Conservation (phyloP, 2,797 vertebrate genomes). For the Rhinophrynus dorsalis region DNA sequence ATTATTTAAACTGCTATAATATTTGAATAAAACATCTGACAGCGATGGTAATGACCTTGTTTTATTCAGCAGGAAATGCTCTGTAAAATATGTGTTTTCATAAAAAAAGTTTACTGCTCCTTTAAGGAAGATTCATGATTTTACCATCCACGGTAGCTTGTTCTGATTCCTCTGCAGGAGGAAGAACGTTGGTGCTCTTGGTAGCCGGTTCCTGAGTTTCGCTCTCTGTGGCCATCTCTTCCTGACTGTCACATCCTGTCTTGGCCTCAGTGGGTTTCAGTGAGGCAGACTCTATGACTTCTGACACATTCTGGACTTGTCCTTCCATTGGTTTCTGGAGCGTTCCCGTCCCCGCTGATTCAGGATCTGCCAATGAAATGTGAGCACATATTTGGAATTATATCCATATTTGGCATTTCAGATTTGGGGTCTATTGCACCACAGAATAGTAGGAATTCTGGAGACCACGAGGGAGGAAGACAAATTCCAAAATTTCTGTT, state of each 20-base stretch:
- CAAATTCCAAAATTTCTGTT: too few species aligned
- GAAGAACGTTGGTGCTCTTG: not conserved
- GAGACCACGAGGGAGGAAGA: too few species aligned
- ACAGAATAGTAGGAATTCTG: too few species aligned
- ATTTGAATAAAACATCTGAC: too few species aligned
- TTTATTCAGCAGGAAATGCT: too few species aligned
- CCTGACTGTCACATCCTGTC: not conserved
- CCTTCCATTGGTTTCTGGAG: not conserved
- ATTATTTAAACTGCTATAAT: too few species aligned
- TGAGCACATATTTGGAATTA: not conserved
- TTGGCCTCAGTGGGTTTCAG: not conserved
- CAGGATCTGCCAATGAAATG: not conserved
- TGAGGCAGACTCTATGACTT: not conserved
- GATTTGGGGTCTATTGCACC: too few species aligned
- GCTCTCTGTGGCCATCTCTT: not conserved
- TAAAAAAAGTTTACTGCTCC: too few species aligned
- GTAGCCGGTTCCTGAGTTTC: not conserved
- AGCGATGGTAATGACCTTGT: too few species aligned
- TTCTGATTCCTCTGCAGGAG: not conserved
- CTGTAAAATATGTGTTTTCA: too few species aligned
- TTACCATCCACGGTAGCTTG: not conserved
- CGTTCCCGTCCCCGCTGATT: not conserved
- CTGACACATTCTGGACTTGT: not conserved
- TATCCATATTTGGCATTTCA: too few species aligned
- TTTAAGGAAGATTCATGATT: too few species aligned